Conservation (phyloP, 37 sponge, comb jelly and placozoan species). For the Halisarca cf. caerulea region DNA sequence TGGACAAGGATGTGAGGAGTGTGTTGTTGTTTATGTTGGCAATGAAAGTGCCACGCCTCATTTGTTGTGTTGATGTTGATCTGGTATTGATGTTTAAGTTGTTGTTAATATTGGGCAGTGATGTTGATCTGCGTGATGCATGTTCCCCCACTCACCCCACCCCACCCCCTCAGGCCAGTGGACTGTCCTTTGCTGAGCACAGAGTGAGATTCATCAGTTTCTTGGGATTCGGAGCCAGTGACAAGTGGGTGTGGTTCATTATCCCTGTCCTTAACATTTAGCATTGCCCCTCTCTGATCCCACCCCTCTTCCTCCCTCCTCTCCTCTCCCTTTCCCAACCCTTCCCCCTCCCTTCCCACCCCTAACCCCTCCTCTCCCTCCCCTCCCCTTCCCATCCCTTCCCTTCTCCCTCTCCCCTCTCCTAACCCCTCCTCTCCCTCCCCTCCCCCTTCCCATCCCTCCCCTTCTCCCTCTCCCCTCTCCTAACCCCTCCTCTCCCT, state of each 20-base stretch:
- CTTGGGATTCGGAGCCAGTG: neutral
- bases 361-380: neutral
- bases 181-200: constrained; percentile 10
- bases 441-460: neutral
- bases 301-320: neutral
- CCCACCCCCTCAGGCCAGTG: neutral
- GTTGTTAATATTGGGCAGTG: no score
- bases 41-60: neutral
- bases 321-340: neutral
- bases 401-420: neutral
- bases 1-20: constrained; percentile 26
- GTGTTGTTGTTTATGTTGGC: neutral
- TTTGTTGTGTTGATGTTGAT: neutral
- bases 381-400: neutral
- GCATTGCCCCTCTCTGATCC: neutral
- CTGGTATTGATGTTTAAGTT: neutral
- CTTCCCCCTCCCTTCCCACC: neutral
- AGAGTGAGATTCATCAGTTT: constrained; percentile 13
- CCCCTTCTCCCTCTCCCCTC: no score
- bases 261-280: neutral
- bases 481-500: no score
- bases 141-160: neutral
- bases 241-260: constrained; percentile 9
- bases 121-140: neutral
- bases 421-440: no score